phyloP scores from a whole-genome alignment of 1,140 invertebrate genomes.

The Drosophila takahashii region DNA sequence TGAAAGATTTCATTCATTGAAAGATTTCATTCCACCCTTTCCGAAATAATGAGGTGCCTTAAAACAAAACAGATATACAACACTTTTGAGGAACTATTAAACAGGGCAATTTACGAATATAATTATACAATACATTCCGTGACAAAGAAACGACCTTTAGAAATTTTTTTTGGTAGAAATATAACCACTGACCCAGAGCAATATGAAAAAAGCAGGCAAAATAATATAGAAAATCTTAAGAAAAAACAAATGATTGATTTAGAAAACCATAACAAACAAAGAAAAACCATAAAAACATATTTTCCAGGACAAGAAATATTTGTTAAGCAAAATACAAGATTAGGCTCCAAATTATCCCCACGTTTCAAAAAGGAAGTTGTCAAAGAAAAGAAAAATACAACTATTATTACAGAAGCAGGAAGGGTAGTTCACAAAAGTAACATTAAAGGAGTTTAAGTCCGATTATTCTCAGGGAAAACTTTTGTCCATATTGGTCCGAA shows the following conservation, averaged over 20 bases:
- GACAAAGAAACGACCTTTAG: constrained; percentile 34
- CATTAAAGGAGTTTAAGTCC: constrained; percentile 3
- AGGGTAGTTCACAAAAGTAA: constrained; percentile 7
- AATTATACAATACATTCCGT: constrained; percentile 45
- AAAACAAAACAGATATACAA: constrained; percentile 7
- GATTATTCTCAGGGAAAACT: neutral
- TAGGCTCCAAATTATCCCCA: constrained; percentile 10
- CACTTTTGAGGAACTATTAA: constrained; percentile 33
- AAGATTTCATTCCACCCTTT: constrained; percentile 47
- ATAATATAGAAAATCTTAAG: constrained; percentile 27
- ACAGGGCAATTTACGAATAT: constrained; percentile 31
- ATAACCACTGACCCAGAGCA: constrained; percentile 20
- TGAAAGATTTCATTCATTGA: too few relatives aligned
- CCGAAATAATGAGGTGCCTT: constrained; percentile 35
- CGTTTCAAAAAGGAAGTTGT: constrained; percentile 1
- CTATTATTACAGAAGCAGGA: neutral
- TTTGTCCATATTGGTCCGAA: neutral
- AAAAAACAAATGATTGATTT: constrained; percentile 13
- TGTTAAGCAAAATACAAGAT: constrained; percentile 2
- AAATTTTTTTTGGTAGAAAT: constrained; percentile 37
- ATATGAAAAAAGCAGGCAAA: neutral
- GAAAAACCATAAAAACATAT: constrained; percentile 17
- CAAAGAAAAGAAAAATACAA: neutral
- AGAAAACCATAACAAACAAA: constrained; percentile 20
- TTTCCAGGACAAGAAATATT: constrained; percentile 14